Percentiles rank a stretch among this genome's conserved stretches.
Evolutionary conservation across 2,113 vertebrate species (phyloP).

Genomic region (Coregonus clupeaformis): DNA sequence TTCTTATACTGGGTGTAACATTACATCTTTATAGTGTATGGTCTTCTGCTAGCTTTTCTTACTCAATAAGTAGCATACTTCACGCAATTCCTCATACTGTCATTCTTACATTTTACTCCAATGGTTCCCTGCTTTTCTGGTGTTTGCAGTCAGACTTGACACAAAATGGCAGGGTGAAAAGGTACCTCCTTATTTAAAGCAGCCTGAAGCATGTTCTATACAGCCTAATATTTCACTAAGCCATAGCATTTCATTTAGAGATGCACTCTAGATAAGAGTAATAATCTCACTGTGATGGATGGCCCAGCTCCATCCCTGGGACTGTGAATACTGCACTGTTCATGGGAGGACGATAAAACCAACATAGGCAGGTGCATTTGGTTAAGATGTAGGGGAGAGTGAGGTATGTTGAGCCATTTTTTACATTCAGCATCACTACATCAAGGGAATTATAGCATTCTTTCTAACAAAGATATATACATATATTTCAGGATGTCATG

Average conservation of each 20-base stretch:
- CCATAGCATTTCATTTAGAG: constrained; percentile 67
- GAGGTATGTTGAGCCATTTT: constrained; percentile 57
- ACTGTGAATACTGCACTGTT: constrained; percentile 62
- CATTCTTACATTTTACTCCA: constrained; percentile 17
- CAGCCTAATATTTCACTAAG: constrained; percentile 72
- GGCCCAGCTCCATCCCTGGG: constrained; percentile 57
- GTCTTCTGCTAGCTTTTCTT: background rate
- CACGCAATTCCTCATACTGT: too few species aligned
- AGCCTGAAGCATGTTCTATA: constrained; percentile 61
- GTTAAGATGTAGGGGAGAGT: constrained; percentile 74
- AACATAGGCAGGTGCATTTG: constrained; percentile 74
- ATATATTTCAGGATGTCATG: too few species aligned
- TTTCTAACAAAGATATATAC: too few species aligned
- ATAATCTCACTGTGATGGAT: constrained; percentile 73
- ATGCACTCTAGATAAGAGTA: constrained; percentile 73
- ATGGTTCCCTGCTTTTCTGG: constrained; percentile 17
- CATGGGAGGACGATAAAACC: constrained; percentile 64
- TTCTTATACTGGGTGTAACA: background rate
- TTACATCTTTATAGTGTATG: background rate
- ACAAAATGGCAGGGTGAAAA: constrained; percentile 44
- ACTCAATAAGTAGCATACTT: background rate
- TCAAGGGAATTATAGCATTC: too few species aligned
- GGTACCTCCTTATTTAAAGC: constrained; percentile 56
- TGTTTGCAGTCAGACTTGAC: constrained; percentile 25
- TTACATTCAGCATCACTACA: constrained; percentile 65